Percentiles rank a stretch among this genome's conserved stretches.
phyloP scores from a whole-genome alignment of 2,888 invertebrate genomes.

The Polylopha cassiicola region DNA sequence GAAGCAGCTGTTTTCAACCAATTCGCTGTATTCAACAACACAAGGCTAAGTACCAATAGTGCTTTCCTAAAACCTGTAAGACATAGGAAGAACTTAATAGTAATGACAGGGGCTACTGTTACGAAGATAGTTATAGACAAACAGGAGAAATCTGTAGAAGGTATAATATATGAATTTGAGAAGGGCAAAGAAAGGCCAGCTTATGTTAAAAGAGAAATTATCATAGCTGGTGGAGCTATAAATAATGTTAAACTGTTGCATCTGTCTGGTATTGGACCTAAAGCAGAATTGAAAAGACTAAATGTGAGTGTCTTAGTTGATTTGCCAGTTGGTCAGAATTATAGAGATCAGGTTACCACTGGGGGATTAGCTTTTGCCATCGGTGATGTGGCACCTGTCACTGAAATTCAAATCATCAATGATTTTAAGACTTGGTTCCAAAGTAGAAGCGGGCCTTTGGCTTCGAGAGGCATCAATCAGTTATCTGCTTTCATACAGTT shows the following conservation, averaged over 20 bases:
- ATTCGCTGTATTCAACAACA: conserved; percentile 61
- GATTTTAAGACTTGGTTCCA: conserved; percentile 71
- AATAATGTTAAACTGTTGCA: conserved; percentile 65
- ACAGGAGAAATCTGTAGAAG: conserved; percentile 59
- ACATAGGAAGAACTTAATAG: conserved; percentile 59
- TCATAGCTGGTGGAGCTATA: conserved; percentile 63
- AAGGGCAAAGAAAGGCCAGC: conserved; percentile 62
- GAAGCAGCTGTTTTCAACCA: conserved; percentile 68
- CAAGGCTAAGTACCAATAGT: conserved; percentile 61
- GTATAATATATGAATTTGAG: conserved; percentile 60
- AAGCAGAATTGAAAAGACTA: conserved; percentile 51
- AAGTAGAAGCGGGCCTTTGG: conserved; percentile 57
- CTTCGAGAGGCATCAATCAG: conserved; percentile 67
- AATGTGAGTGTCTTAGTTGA: conserved; percentile 54
- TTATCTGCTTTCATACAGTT: conserved; percentile 66
- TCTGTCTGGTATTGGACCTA: conserved; percentile 65
- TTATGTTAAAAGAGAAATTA: conserved; percentile 63
- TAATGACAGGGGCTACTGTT: conserved; percentile 60
- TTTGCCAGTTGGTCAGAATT: conserved; percentile 63
- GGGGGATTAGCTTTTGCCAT: conserved; percentile 64
- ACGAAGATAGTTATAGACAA: conserved; percentile 61
- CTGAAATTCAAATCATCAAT: conserved; percentile 52
- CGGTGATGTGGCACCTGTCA: conserved; percentile 50
- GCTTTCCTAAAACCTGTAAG: conserved; percentile 63
- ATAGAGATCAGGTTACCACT: conserved; percentile 68